Percentiles rank a stretch among this genome's conserved stretches.
phyloP scores from a whole-genome alignment of 2,113 vertebrate species.

The Tragulus kanchil region DNA sequence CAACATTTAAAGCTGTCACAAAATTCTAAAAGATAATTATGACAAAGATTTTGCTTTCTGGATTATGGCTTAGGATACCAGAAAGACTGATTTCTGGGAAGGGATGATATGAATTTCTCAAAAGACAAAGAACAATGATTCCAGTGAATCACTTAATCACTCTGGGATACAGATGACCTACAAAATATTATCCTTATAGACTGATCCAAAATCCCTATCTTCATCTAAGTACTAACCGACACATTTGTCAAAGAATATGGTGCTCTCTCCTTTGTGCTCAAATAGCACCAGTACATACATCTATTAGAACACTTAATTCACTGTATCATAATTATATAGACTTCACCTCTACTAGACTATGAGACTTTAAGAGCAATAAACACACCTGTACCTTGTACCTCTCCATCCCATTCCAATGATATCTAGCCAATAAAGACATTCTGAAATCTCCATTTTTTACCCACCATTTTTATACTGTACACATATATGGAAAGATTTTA shows the following conservation, averaged over 20 bases:
- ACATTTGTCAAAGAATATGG: constrained; percentile 11
- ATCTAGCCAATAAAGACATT: constrained; percentile 28
- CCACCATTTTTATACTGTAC: constrained; percentile 27
- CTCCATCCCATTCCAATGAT: not conserved
- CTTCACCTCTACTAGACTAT: constrained; percentile 11
- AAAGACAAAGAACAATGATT: constrained; percentile 50
- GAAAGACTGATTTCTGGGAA: not conserved
- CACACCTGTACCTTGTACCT: not conserved
- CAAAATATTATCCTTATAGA: constrained; percentile 59
- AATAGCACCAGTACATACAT: not conserved
- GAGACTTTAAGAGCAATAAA: constrained; percentile 22
- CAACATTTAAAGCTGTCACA: constrained; percentile 64
- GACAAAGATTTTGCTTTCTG: constrained; percentile 59
- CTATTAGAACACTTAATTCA: not conserved
- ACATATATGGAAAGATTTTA: not conserved
- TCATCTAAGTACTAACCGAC: constrained; percentile 1
- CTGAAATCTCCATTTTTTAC: not conserved
- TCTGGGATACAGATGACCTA: not conserved
- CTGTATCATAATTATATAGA: not conserved
- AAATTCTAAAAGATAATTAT: constrained; percentile 53
- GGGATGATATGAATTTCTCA: constrained; percentile 12
- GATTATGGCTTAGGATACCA: not conserved
- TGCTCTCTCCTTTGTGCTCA: constrained; percentile 12
- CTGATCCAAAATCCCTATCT: constrained; percentile 26
- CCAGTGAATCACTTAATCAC: constrained; percentile 53